Evolutionary conservation across 2,797 vertebrate genomes (phyloP).

Genomic region (Tragelaphus eurycerus): DNA sequence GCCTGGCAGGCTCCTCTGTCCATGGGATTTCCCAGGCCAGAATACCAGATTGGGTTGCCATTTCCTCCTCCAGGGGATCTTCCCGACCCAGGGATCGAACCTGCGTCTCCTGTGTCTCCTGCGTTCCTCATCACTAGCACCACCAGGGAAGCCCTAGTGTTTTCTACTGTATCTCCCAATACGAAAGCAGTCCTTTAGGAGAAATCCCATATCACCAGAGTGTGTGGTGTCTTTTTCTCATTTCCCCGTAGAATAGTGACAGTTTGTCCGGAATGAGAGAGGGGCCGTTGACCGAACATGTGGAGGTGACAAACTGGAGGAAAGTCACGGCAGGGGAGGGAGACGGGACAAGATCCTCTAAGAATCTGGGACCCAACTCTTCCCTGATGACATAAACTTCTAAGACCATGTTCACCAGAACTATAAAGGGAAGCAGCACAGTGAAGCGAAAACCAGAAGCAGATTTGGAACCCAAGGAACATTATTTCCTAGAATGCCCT

Average conservation of each 20-base stretch:
- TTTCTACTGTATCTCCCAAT: not conserved
- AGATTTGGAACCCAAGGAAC: not conserved
- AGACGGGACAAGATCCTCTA: not conserved
- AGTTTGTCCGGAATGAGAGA: not conserved
- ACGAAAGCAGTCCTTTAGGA: not conserved
- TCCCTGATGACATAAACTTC: not conserved
- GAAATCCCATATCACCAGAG: not conserved
- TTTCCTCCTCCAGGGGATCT: not conserved
- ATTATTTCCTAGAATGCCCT: not conserved
- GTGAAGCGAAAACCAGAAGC: not conserved
- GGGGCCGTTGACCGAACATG: not conserved
- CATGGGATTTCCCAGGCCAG: not conserved
- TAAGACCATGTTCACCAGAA: not conserved
- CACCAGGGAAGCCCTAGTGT: not conserved
- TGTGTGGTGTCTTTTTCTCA: accelerated
- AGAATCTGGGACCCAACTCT: not conserved
- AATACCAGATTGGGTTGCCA: not conserved
- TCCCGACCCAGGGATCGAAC: not conserved
- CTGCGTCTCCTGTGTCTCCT: not conserved
- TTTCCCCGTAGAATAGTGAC: not conserved
- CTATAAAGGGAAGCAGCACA: not conserved
- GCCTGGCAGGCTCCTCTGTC: not conserved
- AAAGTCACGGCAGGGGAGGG: not conserved
- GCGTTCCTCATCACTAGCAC: not conserved
- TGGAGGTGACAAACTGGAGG: not conserved